Evolutionary conservation across 2,888 invertebrate genomes (phyloP), one percentile per base, ranked within the genome.

Genomic region (Ophion obscuratus): DNA sequence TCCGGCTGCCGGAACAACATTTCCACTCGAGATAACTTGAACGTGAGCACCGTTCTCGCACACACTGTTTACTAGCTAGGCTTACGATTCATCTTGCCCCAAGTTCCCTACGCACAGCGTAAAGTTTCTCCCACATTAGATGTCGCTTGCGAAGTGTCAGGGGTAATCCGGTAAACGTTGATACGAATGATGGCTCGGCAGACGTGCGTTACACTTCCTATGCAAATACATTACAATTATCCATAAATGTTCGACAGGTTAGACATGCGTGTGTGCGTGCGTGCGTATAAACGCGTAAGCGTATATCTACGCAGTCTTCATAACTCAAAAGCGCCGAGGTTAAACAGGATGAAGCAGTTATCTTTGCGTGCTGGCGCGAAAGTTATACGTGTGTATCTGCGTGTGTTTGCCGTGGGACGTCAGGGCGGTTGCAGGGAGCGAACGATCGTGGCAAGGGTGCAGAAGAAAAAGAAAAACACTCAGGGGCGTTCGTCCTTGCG

Each of bases 301-400:
- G 27, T 53, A 61, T 24, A 61, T 24, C 40, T 31, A 31, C 40
- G 61, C 4, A 67, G 71, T 40, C 47, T 57, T 73, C 53, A 59
- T 66, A 40, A n/a, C 77, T 75, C 53, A 70, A 75, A 79, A 47
- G 79, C 75, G 70, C 73, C 68, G 77, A 87, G 87, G 88, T 89
- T 89, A 89, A 88, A 90, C 89, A 90, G 91, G 89, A 91, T 91
- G 89, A 91, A 91, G 90, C 91, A 85, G 91, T 91, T 91, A 91
- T 84, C 87, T 88, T 89, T 89, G 90, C 91, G 90, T 91, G 91
- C 82, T 64, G 74, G 79, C 47, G 70, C 68, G 73, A 76, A 68
- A 68, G 66, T 36, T 47, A 47, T 14, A 47, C 11, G 47, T 3
- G 44, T 59, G 70, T 17, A 20, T 27, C 74, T 24, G 66, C 36